Evolutionary conservation across 1,140 invertebrate genomes (phyloP), one percentile per base, ranked within the genome.

Genomic region (Battus philenor): DNA sequence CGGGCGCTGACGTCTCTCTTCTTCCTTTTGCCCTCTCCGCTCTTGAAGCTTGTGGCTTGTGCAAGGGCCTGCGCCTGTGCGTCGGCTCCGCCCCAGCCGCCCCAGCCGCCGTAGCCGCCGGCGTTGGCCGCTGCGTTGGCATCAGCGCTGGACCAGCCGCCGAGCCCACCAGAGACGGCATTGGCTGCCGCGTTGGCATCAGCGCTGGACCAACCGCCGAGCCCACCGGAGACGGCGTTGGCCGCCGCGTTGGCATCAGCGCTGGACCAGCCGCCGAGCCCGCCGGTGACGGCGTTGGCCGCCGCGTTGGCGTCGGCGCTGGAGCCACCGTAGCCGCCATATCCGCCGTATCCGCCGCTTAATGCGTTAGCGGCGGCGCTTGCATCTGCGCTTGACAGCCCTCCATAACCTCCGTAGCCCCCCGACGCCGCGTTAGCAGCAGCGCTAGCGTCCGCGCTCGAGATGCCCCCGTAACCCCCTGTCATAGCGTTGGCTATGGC

Each of bases 91-190:
- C 34, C 36, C 11, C 20, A 44, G 5, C 49, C 34, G 8, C 48
- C 48, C 1, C 11, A 12, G 11, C 31, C 29, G 4, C 34, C 44
- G 1, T 31, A 31, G 5, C 31, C 31, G 11, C 33, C 47, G n/a
- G 44, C 53, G 11, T 15, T 8, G 18, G 50, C 53, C n/a, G 44
- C 29, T 5, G 55, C 51, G 24, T 55, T 33, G n/a, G 62, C 46
- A 7, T 22, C 16, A 10, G 12, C 12, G 12, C 12, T 12, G 17
- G 33, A 17, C 22, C 10, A 8, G 2, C 26, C 6, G 6, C 18
- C 31, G 7, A 38, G 34, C 4, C 49, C 58, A 26, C 27, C 44
- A 6, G 43, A 31, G 16, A 50, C 54, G 16, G 27, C 34, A 22
- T 43, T 38, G 1, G 45, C 45, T 8, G 17, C 24, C n/a, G 52